Percentiles rank a stretch among this genome's conserved stretches.
phyloP scores from a whole-genome alignment of 64 coral and sea anemone genomes.

The Platygyra sinensis region DNA sequence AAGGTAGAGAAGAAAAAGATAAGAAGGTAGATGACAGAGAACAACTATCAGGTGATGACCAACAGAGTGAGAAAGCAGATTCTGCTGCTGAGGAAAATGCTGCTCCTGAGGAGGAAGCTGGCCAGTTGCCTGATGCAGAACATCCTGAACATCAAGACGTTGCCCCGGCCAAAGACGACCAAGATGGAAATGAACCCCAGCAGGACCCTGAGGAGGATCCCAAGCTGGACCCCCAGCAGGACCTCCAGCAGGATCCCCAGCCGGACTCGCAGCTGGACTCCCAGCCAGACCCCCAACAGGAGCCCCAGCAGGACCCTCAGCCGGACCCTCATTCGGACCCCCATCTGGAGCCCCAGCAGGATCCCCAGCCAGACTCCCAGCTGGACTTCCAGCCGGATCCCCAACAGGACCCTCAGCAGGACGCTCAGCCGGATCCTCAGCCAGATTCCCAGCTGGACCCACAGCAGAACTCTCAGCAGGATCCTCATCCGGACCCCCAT shows the following conservation, averaged over 20 bases:
- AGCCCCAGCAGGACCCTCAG: too few species aligned
- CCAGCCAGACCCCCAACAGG: too few species aligned
- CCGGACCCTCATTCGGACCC: too few species aligned
- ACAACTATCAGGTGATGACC: background rate
- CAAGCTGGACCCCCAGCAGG: background rate
- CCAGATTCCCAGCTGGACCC: too few species aligned
- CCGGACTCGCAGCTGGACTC: background rate
- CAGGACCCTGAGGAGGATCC: background rate
- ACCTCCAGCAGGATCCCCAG: background rate
- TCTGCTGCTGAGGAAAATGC: constrained; percentile 3
- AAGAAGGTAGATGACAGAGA: background rate
- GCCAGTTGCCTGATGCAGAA: too few species aligned
- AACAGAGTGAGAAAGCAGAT: background rate
- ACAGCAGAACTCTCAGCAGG: background rate
- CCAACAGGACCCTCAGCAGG: too few species aligned
- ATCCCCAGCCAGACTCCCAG: too few species aligned
- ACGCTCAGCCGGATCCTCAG: too few species aligned
- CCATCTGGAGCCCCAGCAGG: too few species aligned
- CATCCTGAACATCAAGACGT: background rate
- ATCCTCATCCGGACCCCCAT: background rate
- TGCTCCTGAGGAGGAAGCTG: background rate
- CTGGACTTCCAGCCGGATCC: too few species aligned
- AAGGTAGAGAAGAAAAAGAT: background rate
- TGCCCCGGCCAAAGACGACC: background rate
- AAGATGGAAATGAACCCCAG: constrained; percentile 19